Evolutionary conservation across 1,140 invertebrate species (phyloP), one percentile per base, ranked within the genome.

Genomic region (Caerostris darwini): DNA sequence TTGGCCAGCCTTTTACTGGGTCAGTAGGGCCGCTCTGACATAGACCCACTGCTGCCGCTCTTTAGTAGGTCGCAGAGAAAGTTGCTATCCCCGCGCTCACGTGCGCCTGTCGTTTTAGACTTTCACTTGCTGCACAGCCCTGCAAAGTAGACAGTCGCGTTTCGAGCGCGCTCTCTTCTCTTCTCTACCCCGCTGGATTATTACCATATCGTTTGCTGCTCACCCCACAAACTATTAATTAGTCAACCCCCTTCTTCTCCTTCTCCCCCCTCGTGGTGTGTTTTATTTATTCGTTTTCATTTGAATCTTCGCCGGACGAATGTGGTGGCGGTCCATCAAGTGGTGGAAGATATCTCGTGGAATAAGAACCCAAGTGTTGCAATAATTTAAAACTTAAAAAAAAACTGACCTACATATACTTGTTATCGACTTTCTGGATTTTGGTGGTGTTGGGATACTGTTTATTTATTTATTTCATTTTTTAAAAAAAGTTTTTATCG

Each of bases 31-130:
- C 93, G 88, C 59, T 56, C 71, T 94, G 93, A 94, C 93, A 94
- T 94, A 94, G 93, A 94, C 93, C 93, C 87, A 94, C 71, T 94
- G 64, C 91, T 71, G 87, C 93, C 19, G 57, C 61, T 71, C 53
- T 85, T 94, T 94, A 94, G 77, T 94, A 90, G 93, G 93, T 94
- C 93, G 92, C 67, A 81, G 93, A 34, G 93, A 94, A 94, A 94
- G 93, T 94, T 77, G 93, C 93, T 69, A 64, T 57, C 53, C 83
- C 58, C 34, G 34, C n/a, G 56, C 88, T 90, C 87, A 90, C 87
- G 77, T 90, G 87, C 87, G 85, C 87, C 59, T 90, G 87, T 94
- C 77, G 56, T n/a, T 53, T 67, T 91, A 91, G 90, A 88, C 92
- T 94, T 89, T 94, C 92, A 94, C 92, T 88, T 64, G 69, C 59